phyloP scores from a whole-genome alignment of 2,113 vertebrate genomes.

The Sminthopsis crassicaudata region DNA sequence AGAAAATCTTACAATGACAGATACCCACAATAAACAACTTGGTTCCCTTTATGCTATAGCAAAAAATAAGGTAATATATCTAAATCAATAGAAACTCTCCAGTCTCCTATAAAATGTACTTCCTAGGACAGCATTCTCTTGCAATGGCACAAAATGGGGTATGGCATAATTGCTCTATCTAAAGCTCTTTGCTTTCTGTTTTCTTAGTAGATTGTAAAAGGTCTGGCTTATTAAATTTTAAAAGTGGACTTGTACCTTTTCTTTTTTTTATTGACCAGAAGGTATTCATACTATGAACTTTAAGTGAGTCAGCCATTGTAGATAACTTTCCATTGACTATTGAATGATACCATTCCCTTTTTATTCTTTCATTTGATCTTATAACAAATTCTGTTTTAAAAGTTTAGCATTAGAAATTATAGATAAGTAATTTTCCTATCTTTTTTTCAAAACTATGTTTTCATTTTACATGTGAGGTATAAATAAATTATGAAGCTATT shows the following conservation, averaged over 20 bases:
- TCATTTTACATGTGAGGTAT: background rate
- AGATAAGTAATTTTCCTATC: background rate
- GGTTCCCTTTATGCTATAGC: background rate
- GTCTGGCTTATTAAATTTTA: background rate
- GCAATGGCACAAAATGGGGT: background rate
- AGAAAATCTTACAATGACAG: background rate
- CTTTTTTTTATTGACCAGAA: background rate
- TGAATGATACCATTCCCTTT: background rate
- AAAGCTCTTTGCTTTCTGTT: background rate
- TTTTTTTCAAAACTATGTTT: background rate
- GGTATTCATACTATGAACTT: background rate
- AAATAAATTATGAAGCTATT: background rate
- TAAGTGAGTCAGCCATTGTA: background rate
- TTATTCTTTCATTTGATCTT: background rate
- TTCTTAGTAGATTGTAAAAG: background rate
- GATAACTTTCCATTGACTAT: background rate
- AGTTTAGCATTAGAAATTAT: background rate
- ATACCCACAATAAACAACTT: background rate
- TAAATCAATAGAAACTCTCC: background rate
- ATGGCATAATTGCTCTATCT: background rate
- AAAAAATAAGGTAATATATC: background rate
- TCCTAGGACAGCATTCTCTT: background rate
- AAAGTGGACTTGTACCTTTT: background rate
- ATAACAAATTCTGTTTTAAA: background rate
- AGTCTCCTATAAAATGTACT: background rate